These are phyloP conservation scores for Rotaria macrura DNA, from an alignment of 2,888 invertebrate species.

Conservation along the genomic window DNA sequence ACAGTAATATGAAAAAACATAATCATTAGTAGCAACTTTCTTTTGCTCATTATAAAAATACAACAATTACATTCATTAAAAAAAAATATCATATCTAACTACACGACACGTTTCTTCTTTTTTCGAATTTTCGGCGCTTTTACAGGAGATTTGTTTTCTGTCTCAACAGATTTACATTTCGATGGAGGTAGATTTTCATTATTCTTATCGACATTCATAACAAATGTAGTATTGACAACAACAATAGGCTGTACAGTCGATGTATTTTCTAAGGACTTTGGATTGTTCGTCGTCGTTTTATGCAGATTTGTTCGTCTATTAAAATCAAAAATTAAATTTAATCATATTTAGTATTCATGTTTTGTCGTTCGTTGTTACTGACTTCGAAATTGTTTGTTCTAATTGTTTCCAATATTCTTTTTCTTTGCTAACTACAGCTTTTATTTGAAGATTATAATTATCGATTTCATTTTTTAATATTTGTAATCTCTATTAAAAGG, in stretches of 20 bases:
- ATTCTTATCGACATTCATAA: not conserved
- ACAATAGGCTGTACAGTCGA: not conserved
- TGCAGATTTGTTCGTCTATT: not conserved
- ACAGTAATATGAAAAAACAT: not conserved
- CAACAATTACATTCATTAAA: too few species aligned
- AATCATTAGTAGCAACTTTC: too few species aligned
- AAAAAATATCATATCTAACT: not conserved
- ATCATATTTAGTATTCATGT: too few species aligned
- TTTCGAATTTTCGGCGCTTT: not conserved
- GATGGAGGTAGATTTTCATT: not conserved
- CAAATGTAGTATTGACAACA: not conserved
- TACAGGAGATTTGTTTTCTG: not conserved
- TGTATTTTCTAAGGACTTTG: not conserved
- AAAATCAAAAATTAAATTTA: not conserved
- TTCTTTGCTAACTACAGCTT: not conserved
- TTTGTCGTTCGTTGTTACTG: not conserved
- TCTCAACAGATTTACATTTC: not conserved
- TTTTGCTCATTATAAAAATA: too few species aligned
- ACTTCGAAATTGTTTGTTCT: not conserved
- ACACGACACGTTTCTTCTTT: not conserved
- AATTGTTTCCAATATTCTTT: not conserved
- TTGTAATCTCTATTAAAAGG: not conserved
- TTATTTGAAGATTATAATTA: not conserved
- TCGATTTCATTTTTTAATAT: not conserved
- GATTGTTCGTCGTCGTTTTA: too few species aligned